A percentile compares a stretch with the other conserved stretches of the same genome.
Evolutionary conservation across 1,140 invertebrate genomes (phyloP).

Genomic region (Euschistus heros): DNA sequence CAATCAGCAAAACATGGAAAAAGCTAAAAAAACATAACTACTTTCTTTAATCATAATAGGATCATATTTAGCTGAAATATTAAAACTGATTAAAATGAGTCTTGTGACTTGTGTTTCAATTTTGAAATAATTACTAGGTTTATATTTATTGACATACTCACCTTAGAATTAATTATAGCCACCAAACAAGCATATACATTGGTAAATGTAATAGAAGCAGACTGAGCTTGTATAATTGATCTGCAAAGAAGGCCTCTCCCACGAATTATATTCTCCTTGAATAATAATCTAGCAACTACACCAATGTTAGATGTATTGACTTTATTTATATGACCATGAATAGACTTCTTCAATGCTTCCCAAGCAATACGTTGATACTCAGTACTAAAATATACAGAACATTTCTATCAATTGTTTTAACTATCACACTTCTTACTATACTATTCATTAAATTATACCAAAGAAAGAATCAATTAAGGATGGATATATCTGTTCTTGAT

Average conservation of each 20-base stretch:
- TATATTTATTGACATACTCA: conserved; percentile 30
- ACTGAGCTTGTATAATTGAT: conserved; percentile 93
- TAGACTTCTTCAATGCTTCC: conserved; percentile 99
- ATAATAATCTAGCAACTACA: conserved; percentile 80
- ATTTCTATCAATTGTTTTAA: too few relatives aligned
- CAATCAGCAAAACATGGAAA: too few relatives aligned
- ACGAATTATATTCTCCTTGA: conserved; percentile 91
- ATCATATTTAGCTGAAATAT: too few relatives aligned
- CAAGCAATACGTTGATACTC: conserved; percentile 94
- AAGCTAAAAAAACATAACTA: too few relatives aligned
- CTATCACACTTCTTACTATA: too few relatives aligned
- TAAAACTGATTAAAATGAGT: too few relatives aligned
- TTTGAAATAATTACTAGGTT: too few relatives aligned
- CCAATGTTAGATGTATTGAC: conserved; percentile 92
- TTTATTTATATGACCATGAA: conserved; percentile 97
- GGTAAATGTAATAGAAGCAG: conserved; percentile 93
- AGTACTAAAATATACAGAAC: conserved; percentile 41
- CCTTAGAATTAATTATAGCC: conserved; percentile 89
- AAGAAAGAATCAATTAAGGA: too few relatives aligned
- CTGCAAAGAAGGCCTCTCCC: conserved; percentile 83
- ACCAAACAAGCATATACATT: conserved; percentile 93
- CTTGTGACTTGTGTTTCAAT: too few relatives aligned
- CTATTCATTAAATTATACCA: too few relatives aligned
- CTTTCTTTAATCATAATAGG: too few relatives aligned
- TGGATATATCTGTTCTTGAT: too few relatives aligned